Conservation (phyloP, 1,140 invertebrate species). For the Drosophila littoralis region DNA sequence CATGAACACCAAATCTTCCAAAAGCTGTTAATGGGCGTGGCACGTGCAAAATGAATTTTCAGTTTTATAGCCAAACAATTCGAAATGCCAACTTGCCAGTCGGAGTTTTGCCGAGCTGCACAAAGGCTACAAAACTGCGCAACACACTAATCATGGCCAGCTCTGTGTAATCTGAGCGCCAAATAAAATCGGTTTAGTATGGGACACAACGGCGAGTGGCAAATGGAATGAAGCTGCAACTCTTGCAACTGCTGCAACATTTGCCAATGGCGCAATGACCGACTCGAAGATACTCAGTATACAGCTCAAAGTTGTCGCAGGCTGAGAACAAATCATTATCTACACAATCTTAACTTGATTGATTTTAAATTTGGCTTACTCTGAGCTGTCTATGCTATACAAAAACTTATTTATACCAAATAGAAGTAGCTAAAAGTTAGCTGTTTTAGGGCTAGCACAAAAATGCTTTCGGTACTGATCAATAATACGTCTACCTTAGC, state of each 20-base stretch:
- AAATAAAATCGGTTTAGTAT: not conserved
- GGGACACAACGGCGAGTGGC: not conserved
- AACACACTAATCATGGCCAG: constrained; percentile 30
- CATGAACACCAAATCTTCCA: constrained; percentile 5
- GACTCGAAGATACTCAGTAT: not conserved
- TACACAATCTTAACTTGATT: too few relatives aligned
- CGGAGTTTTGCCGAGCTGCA: not conserved
- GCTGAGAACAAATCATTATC: too few relatives aligned
- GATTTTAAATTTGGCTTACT: too few relatives aligned
- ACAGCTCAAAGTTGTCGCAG: not conserved
- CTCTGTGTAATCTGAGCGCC: constrained; percentile 17
- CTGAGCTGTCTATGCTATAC: too few relatives aligned
- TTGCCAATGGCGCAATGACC: not conserved
- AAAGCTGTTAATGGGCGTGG: constrained; percentile 15
- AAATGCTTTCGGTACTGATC: too few relatives aligned
- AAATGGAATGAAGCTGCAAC: constrained; percentile 2
- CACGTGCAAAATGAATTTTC: constrained; percentile 39
- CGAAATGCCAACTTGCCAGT: constrained; percentile 4
- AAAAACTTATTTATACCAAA: too few relatives aligned
- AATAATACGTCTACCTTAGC: too few relatives aligned
- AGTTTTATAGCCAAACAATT: constrained; percentile 20
- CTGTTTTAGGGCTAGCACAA: too few relatives aligned
- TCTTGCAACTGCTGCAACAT: not conserved
- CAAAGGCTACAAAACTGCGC: not conserved
- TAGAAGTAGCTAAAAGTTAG: too few relatives aligned